Evolutionary conservation across 2,888 invertebrate species (phyloP), one percentile per base, ranked within the genome.

Genomic region (Netelia fuscicornis): DNA sequence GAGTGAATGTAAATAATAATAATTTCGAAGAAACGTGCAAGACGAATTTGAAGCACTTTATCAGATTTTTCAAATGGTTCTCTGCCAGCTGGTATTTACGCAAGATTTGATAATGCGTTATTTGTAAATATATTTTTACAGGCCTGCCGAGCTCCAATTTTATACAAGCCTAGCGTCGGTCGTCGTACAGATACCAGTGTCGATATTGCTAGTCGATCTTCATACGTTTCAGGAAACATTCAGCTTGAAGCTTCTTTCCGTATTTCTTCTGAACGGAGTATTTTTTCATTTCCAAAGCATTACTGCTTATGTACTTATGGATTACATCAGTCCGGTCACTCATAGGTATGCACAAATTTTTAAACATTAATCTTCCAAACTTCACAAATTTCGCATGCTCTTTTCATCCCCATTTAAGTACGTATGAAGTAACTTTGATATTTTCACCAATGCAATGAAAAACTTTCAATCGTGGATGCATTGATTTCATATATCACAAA

Each of bases 281-380:
- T 97, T 96, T 93, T 97, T 97, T 93, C 97, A 97, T 93, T 96
- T 96, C 91, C 97, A 97, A 95, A 97, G 96, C 92, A 96, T 97
- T 90, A 96, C 96, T 62, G 97, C 97, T 6, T 97, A 97, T 92
- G 96, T 97, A 84, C 95, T 97, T 85, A 97, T 97, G 96, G 96
- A 96, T 91, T 97, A 96, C 90, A 97, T 97, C 91, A 97, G 96
- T 92, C 97, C 97, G 30, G 97, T 97, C 17, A 97, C 97, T 42
- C 97, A 97, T 91, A 96, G 96, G 96, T 96, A 94, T 67, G 64
- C 8, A 5, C 48, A 25, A 67, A 37, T 76, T 23, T 37, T 58
- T 48, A 13, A 48, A 48, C 10, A 13, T 8, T 11, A 2, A 10
- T 48, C 11, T 13, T 11, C 13, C 48, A 8, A 48, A 48, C 48